Evolutionary conservation across 1,140 invertebrate species (phyloP), one percentile per base, ranked within the genome.

Genomic region (Tetragonula clypearis): DNA sequence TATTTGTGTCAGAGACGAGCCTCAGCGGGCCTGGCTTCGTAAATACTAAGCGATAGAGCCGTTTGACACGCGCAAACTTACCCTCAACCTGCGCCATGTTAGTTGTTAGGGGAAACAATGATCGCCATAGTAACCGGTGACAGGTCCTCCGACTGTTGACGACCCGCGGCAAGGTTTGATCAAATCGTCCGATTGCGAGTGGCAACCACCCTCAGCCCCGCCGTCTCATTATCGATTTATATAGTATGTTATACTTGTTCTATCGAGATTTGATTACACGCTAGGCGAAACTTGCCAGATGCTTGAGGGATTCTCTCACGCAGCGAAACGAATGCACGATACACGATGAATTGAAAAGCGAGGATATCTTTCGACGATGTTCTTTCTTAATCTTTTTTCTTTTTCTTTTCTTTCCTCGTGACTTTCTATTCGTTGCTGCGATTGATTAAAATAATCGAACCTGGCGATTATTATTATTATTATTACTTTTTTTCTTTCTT

Each of bases 71-170:
- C 68, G 82, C 60, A 73, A 88, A 93, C 93, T 93, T 93, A 93
- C 93, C 93, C 90, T 92, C 92, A 49, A 76, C 83, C 88, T 92
- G 90, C 79, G 92, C 92, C 93, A 93, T 93, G 90, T 92, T 89
- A 85, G 92, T 93, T 91, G 91, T 92, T 89, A 91, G 49, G 89
- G 81, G 86, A 88, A 88, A 89, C 90, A 90, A 71, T 83, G 69
- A 91, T 92, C 85, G 84, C 79, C 85, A 93, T 93, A 84, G 90
- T 65, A 87, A 88, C 88, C 71, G 41, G 4, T 76, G 68, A 80
- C 74, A 58, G 74, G 58, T 75, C 41, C 55, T 35, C 26, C 30
- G 65, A 68, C 56, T 74, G 55, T 65, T 23, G 35, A 55, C 35
- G 11, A 55, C 11, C 2, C 2, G 14, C 66, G 8, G 11, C 41